These are phyloP conservation scores for Tyto alba DNA, from an alignment of 2,113 vertebrate species.

Conservation along the genomic window DNA sequence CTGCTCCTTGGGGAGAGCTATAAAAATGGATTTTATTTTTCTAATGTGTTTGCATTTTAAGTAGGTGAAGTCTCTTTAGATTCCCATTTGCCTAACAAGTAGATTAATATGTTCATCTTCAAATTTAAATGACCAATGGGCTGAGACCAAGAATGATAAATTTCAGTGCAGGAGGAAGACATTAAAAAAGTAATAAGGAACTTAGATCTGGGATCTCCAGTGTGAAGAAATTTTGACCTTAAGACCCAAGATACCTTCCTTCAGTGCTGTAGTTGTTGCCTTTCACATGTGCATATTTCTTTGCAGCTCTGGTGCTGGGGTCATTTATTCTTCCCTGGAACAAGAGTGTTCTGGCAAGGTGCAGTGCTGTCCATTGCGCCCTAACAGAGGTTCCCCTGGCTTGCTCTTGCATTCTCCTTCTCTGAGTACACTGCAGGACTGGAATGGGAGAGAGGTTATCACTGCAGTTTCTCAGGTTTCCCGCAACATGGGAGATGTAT, in stretches of 20 bases:
- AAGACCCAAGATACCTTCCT: background rate
- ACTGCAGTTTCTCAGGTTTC: background rate
- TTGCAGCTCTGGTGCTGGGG: background rate
- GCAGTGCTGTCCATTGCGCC: background rate
- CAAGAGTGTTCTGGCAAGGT: background rate
- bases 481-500: background rate
- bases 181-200: background rate
- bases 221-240: background rate
- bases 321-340: background rate
- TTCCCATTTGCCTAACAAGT: background rate
- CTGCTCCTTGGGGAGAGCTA: background rate
- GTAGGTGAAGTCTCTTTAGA: background rate
- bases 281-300: background rate
- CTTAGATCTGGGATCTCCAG: background rate
- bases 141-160: background rate
- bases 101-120: background rate
- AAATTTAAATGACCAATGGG: background rate
- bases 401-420: background rate
- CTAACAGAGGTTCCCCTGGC: background rate
- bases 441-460: background rate
- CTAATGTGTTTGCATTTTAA: conserved; percentile 10
- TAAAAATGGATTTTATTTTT: conserved; percentile 15
- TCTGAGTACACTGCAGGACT: background rate
- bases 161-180: background rate
- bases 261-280: background rate